Evolutionary conservation across 2,113 vertebrate genomes (phyloP), one percentile per base, ranked within the genome.

Genomic region (Zosterops hypoxanthus): DNA sequence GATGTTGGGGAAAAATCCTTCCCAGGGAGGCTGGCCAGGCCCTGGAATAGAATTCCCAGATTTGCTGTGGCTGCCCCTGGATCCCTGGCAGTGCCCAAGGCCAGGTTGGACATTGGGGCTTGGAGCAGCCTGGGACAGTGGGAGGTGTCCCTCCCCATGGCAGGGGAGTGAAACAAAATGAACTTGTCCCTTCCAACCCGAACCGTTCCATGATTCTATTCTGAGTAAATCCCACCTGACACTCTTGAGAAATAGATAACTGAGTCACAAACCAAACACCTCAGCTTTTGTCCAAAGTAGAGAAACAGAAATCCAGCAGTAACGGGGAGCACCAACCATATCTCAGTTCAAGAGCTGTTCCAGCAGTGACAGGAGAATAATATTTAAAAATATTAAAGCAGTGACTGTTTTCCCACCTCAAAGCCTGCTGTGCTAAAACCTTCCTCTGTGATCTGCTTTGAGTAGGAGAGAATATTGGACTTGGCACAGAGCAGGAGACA

Each of bases 151-250:
- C 68, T 72, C 31, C 18, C 22, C 22, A 23, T 15, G 66, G 34
- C 14, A 10, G 8, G 19, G 5, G 3, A 5, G 2, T 34, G 19
- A 34, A 1, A 80, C 2, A 0, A 1, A 12, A 39, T 29, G 36
- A 7, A 0, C 3, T 46, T 73, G 8, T 53, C 11, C 15, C 5
- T 68, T 41, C 16, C 24, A 18, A 52, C 12, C 17, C 29, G 34
- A 61, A 22, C 21, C 16, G 41, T 47, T 69, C 31, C 1, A 3
- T 13, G 4, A 19, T 55, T 55, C 17, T 31, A 11, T 84, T 75
- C 24, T 49, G 42, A 72, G 23, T 55, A 60, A 93, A 80, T 14
- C 8, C 41, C 41, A 86, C 14, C 53, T 68, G 65, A 34, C 0
- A 46, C 64, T 78, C 84, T 71, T 82, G 46, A 94, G 65, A 76